Percentiles rank a stretch among this genome's conserved stretches.
These are phyloP conservation scores for Pipa parva DNA, from an alignment of 2,113 vertebrate species.

Conservation along the genomic window DNA sequence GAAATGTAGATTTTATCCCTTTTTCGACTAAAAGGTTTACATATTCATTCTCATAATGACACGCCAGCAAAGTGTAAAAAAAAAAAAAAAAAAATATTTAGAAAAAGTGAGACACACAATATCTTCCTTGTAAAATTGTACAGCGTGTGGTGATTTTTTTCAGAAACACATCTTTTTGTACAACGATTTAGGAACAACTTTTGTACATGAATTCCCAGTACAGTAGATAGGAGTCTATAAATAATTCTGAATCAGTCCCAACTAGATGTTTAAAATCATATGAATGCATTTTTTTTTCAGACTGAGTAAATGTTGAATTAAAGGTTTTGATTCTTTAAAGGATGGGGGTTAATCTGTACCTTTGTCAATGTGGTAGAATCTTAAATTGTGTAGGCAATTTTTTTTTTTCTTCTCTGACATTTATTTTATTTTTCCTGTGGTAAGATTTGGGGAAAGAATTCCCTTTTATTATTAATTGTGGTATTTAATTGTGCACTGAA, in stretches of 20 bases:
- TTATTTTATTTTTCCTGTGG: conserved; percentile 76
- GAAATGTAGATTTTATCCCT: neutral
- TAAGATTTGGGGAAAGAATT: conserved; percentile 66
- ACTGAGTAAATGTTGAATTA: conserved; percentile 73
- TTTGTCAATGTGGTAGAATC: conserved; percentile 77
- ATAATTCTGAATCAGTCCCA: conserved; percentile 71
- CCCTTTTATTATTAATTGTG: conserved; percentile 81
- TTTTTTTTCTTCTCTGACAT: conserved; percentile 11
- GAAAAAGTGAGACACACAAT: conserved; percentile 73
- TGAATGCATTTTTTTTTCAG: conserved; percentile 68
- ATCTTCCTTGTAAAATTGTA: conserved; percentile 95
- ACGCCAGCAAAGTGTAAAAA: conserved; percentile 76
- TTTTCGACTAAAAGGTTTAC: conserved; percentile 71
- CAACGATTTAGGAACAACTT: conserved; percentile 78
- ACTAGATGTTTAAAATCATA: conserved; percentile 72
- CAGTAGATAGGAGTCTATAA: conserved; percentile 63
- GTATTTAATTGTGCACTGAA: conserved; percentile 85
- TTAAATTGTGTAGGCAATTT: conserved; percentile 68
- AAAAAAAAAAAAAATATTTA: conserved; percentile 67
- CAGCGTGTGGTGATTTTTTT: conserved; percentile 79
- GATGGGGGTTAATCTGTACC: conserved; percentile 70
- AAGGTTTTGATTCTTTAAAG: conserved; percentile 72
- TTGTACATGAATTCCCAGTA: conserved; percentile 75
- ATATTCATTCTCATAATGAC: conserved; percentile 75
- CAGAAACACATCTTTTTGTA: conserved; percentile 81